These are phyloP conservation scores for Sprattus sprattus DNA, from an alignment of 2,113 vertebrate genomes.

Conservation along the genomic window DNA sequence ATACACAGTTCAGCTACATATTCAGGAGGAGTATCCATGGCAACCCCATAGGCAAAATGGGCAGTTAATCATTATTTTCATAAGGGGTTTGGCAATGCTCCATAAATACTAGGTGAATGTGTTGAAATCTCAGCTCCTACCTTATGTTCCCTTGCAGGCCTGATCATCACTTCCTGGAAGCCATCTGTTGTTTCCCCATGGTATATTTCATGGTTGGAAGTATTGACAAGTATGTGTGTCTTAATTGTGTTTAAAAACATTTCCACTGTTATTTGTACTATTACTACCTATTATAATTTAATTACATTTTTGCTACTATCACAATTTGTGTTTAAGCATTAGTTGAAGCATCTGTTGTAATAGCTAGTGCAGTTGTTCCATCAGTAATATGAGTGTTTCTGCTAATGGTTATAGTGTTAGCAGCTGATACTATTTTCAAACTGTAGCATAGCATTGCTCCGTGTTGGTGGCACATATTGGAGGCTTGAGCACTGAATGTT, in stretches of 20 bases:
- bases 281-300: neutral
- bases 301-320: neutral
- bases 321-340: neutral
- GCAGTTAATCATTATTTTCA: slow-evolving; percentile 18
- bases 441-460: neutral
- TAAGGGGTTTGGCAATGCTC: slow-evolving; percentile 10
- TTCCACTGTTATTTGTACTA: neutral
- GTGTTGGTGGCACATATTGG: neutral
- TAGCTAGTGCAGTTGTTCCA: neutral
- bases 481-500: neutral
- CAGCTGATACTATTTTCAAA: neutral
- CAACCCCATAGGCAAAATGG: slow-evolving; percentile 41
- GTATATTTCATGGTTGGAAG: slow-evolving; percentile 99
- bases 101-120: neutral
- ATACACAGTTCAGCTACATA: neutral
- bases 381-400: neutral
- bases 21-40: slow-evolving; percentile 48
- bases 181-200: slow-evolving; percentile 99
- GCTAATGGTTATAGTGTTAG: neutral
- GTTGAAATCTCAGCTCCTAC: neutral
- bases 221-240: slow-evolving; percentile 90
- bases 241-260: neutral
- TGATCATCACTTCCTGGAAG: slow-evolving; percentile 98
- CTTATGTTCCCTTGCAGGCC: slow-evolving; percentile 79
- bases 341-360: neutral